Evolutionary conservation across 2,888 invertebrate genomes (phyloP), one percentile per base, ranked within the genome.

Genomic region (Opisthograptis luteolata): DNA sequence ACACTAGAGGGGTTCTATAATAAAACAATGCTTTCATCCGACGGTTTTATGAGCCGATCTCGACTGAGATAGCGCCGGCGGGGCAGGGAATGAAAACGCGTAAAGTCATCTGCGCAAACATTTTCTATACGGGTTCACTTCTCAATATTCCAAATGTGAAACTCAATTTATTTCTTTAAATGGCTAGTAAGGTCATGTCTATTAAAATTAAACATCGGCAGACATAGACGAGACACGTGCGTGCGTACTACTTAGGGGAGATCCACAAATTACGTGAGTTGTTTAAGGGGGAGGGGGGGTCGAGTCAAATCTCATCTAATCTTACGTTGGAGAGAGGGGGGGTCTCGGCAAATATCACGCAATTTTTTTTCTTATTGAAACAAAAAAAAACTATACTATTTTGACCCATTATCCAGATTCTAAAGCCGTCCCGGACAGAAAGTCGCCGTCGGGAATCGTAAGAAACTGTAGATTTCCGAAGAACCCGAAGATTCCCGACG

Each of bases 31-130:
- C 72, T 55, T 65, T 64, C 68, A 67, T 69, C 75, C 71, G 70
- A 70, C 70, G 65, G 70, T 72, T 81, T 84, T 80, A 84, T 72
- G 81, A 79, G 73, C 73, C 68, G 81, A 81, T 84, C 73, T 71
- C 70, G 64, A 64, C 62, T 55, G 41, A 73, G 77, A 84, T 81
- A 78, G 66, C 70, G 68, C 68, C 66, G 61, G 64, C 68, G 70
- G 68, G 65, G 71, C 68, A 71, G 68, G 65, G 71, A 79, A 80
- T 83, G 81, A 84, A 83, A 77, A 81, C 73, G 68, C 72, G 70
- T 81, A 74, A 81, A 81, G 63, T 74, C 69, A 71, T 75, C 67
- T 71, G 55, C 63, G 62, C 57, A 4, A 39, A 32, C 27, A 20
- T 32, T 39, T 43, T 20, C 20, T 32, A 17, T 37, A 42, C 19